Conservation (phyloP, 2,888 invertebrate genomes). For the Bellardia bayeri region DNA sequence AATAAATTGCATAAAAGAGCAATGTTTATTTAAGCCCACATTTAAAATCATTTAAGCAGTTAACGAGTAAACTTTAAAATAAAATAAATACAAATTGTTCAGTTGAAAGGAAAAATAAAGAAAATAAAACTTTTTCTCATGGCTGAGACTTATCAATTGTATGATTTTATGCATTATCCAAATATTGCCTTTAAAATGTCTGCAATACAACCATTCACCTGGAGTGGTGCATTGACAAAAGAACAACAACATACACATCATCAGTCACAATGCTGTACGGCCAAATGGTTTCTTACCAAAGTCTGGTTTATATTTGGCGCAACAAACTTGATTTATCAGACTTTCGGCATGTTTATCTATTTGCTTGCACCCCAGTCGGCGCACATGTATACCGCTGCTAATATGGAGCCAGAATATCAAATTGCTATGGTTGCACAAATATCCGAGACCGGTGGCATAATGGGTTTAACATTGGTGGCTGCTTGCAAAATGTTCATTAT, state of each 20-base stretch:
- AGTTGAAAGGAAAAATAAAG: background rate
- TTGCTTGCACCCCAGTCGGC: constrained; percentile 65
- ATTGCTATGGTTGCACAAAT: constrained; percentile 73
- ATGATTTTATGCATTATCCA: constrained; percentile 79
- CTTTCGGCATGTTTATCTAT: constrained; percentile 77
- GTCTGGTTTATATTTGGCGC: constrained; percentile 75
- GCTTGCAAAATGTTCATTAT: constrained; percentile 77
- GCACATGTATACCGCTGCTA: constrained; percentile 38
- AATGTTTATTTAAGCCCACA: background rate
- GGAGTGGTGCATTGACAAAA: constrained; percentile 63
- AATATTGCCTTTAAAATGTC: constrained; percentile 76
- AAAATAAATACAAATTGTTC: background rate
- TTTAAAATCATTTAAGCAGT: constrained; percentile 19
- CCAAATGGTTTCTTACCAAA: constrained; percentile 35
- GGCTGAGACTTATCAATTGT: constrained; percentile 65
- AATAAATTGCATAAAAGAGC: constrained; percentile 47
- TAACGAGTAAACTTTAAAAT: background rate
- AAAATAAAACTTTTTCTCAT: constrained; percentile 3
- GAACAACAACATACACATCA: background rate
- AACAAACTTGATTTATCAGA: constrained; percentile 77
- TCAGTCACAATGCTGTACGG: background rate
- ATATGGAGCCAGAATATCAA: constrained; percentile 44
- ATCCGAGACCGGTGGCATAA: constrained; percentile 77
- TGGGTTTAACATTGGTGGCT: constrained; percentile 76
- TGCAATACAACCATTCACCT: constrained; percentile 75